A percentile compares a stretch with the other conserved stretches of the same genome.
These are phyloP conservation scores for Smutsia temminckii DNA, from an alignment of 2,797 vertebrate genomes.

Conservation along the genomic window DNA sequence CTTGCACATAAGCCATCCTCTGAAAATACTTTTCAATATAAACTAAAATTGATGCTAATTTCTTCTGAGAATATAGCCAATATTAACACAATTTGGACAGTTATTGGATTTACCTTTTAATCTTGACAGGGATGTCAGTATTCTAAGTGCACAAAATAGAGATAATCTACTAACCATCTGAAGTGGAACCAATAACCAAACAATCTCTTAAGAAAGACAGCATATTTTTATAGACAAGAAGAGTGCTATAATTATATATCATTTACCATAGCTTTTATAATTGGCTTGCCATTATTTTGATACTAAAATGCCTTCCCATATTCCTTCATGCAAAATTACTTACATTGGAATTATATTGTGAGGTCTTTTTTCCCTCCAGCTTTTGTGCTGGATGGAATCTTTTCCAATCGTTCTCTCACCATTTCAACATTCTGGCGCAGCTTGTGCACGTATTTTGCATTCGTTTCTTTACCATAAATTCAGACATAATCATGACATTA, in stretches of 20 bases:
- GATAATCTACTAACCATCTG: conserved; percentile 27
- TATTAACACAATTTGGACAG: conserved; percentile 70
- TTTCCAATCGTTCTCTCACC: conserved; percentile 38
- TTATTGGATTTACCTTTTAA: conserved; percentile 45
- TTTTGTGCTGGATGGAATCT: conserved; percentile 43
- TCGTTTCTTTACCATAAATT: conserved; percentile 58
- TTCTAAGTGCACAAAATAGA: conserved; percentile 7
- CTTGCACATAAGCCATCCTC: conserved; percentile 42
- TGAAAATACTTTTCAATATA: conserved; percentile 62
- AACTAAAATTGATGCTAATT: conserved; percentile 71
- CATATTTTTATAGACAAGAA: not conserved
- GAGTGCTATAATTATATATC: conserved; percentile 50
- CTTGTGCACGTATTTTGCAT: conserved; percentile 39
- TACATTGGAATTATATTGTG: conserved; percentile 37
- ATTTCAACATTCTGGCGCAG: conserved; percentile 33
- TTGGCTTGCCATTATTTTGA: conserved; percentile 35
- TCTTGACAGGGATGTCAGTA: conserved; percentile 58
- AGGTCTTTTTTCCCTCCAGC: not conserved
- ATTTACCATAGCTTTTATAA: conserved; percentile 49
- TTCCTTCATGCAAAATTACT: conserved; percentile 55
- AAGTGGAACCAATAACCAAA: conserved; percentile 40
- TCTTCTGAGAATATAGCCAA: conserved; percentile 61
- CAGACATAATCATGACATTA: conserved; percentile 47
- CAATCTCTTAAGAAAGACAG: conserved; percentile 42
- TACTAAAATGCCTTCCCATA: conserved; percentile 21